Evolutionary conservation across 2,113 vertebrate genomes (phyloP), one percentile per base, ranked within the genome.

Genomic region (Colius striatus): DNA sequence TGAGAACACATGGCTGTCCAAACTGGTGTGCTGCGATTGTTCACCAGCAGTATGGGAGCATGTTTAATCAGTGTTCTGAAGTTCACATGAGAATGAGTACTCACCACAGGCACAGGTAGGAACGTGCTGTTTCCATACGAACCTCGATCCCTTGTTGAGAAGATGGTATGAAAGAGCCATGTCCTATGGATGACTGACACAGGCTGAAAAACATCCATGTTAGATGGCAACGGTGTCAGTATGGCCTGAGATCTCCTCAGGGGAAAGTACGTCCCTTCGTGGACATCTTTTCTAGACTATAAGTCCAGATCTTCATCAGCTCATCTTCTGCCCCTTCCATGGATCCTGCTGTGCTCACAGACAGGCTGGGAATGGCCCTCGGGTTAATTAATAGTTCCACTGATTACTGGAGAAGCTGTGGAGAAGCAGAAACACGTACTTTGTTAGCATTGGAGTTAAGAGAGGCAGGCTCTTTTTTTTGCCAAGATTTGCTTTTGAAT

Each of bases 221-320:
- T 67, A 47, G 57, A 60, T 26, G 54, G 83, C 86, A 77, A 34
- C 2, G 25, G 41, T 45, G 58, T 84, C 73, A 71, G 6, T 45
- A 34, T 73, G 68, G 58, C 92, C 60, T 51, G 63, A 38, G 1
- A 62, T 41, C 36, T 93, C 65, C 84, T 80, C 34, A 57, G 60
- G 29, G 38, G 41, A 30, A 91, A 87, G 21, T 4, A 10, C 19
- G 19, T 67, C 20, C 8, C 48, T 89, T 87, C 9, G 3, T 27
- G 71, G 77, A 55, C 30, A 29, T n/a, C 68, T 47, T 60, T 48
- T 79, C 76, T 71, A 50, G 29, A 77, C 54, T n/a, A 16, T 25
- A 74, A 76, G 60, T 73, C 80, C 34, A n/a, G 78, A 90, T 77
- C 90, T 77, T 91, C 89, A 96, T 92, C 89, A 88, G 30, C 68